Conservation (phyloP, 2,113 vertebrate genomes). For the Choloepus hoffmanni region DNA sequence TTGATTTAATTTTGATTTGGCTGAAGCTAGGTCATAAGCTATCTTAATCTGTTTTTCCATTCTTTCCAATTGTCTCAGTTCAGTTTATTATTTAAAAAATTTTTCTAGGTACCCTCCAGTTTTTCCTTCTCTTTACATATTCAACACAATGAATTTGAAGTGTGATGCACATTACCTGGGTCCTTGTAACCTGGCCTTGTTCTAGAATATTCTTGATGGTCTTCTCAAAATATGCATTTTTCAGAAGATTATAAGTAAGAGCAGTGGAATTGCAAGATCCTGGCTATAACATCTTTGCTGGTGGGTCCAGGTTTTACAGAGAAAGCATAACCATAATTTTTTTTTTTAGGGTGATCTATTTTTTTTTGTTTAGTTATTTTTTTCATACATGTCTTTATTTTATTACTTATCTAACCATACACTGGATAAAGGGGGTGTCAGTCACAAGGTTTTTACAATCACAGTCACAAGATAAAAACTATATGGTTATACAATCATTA, state of each 20-base stretch:
- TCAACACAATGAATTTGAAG: neutral
- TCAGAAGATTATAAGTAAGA: neutral
- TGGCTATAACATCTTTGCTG: neutral
- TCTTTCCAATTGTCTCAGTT: neutral
- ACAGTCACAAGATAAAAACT: no score
- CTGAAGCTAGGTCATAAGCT: neutral
- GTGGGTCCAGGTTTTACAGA: neutral
- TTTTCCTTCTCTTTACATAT: neutral
- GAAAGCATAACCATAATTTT: neutral
- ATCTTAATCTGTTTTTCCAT: neutral
- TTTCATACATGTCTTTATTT: no score
- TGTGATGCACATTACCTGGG: neutral
- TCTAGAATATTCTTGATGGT: neutral
- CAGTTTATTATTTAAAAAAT: neutral
- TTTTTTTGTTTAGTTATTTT: no score
- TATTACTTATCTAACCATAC: no score
- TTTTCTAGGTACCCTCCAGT: neutral
- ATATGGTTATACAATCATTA: no score
- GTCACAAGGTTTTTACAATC: no score
- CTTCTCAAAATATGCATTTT: neutral
- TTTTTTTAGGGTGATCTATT: no score
- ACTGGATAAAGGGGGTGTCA: no score
- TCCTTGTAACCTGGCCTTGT: neutral
- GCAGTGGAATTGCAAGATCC: neutral
- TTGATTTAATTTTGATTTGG: constrained; percentile 44